phyloP scores from a whole-genome alignment of 2,797 vertebrate species.

The Thunnus albacares region DNA sequence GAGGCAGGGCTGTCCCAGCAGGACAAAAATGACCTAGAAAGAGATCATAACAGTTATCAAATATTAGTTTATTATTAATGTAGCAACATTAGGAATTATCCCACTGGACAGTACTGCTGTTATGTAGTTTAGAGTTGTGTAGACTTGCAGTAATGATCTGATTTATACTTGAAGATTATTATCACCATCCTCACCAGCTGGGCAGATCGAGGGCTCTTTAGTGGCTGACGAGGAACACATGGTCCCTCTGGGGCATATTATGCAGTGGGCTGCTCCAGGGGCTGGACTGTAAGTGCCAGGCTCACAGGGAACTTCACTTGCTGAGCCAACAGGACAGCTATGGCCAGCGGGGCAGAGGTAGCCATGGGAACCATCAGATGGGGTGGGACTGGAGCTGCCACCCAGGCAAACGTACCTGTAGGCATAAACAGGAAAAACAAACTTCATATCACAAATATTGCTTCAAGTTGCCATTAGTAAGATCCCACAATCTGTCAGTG shows the following conservation, averaged over 20 bases:
- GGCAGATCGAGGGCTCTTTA: constrained; percentile 85
- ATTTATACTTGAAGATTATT: constrained; percentile 5
- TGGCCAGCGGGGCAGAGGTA: constrained; percentile 91
- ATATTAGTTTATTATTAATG: neutral
- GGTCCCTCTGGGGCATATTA: constrained; percentile 88
- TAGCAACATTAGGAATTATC: neutral
- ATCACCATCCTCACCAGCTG: constrained; percentile 83
- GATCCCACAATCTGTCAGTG: constrained; percentile 11
- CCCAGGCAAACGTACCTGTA: constrained; percentile 90
- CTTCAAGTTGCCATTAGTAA: constrained; percentile 17
- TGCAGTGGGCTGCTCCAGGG: constrained; percentile 86
- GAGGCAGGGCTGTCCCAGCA: constrained; percentile 75
- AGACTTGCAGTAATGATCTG: neutral
- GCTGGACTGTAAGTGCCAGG: constrained; percentile 90
- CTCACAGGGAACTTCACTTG: constrained; percentile 88
- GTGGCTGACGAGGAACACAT: constrained; percentile 85
- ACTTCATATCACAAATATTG: constrained; percentile 32
- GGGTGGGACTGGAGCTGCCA: constrained; percentile 87
- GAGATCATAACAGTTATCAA: neutral
- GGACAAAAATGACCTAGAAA: constrained; percentile 91
- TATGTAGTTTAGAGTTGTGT: neutral
- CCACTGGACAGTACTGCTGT: neutral
- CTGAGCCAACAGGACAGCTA: constrained; percentile 88
- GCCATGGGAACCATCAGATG: constrained; percentile 85
- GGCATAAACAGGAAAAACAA: constrained; percentile 52